These are phyloP conservation scores for Progne subis DNA, from an alignment of 2,113 vertebrate species.

Conservation along the genomic window DNA sequence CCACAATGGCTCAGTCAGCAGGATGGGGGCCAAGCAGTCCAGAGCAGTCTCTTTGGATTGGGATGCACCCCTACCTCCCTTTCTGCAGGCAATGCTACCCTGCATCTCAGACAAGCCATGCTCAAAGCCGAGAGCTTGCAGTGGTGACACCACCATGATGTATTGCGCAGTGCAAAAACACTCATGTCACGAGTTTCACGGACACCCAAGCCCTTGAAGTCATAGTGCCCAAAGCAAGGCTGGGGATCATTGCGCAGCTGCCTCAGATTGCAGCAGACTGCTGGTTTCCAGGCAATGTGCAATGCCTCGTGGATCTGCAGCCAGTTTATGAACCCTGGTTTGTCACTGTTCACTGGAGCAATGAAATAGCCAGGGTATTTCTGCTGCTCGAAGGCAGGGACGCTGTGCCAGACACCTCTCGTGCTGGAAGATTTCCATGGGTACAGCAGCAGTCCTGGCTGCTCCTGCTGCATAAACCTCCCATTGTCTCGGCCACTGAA, in stretches of 20 bases:
- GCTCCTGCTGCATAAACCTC: slow-evolving; percentile 21
- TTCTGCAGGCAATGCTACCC: not conserved
- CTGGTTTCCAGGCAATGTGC: not conserved
- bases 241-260: not conserved
- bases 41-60: not conserved
- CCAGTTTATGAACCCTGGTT: not conserved
- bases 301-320: not conserved
- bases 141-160: accelerated
- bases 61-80: not conserved
- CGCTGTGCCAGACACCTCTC: not conserved
- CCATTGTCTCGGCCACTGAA: not conserved
- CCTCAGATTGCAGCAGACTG: not conserved
- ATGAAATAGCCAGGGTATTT: not conserved
- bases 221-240: not conserved
- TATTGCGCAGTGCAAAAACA: not conserved
- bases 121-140: not conserved
- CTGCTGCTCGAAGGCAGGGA: not conserved
- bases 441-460: not conserved
- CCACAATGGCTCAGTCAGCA: not conserved
- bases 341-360: slow-evolving; percentile 7
- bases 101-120: accelerated
- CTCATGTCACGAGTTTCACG: not conserved
- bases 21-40: not conserved
- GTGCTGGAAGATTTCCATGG: not conserved
- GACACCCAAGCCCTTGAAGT: not conserved